Percentiles rank a stretch among this genome's conserved stretches.
Conservation (phyloP, 1,140 invertebrate species). For the Drosophila ercepeae region DNA sequence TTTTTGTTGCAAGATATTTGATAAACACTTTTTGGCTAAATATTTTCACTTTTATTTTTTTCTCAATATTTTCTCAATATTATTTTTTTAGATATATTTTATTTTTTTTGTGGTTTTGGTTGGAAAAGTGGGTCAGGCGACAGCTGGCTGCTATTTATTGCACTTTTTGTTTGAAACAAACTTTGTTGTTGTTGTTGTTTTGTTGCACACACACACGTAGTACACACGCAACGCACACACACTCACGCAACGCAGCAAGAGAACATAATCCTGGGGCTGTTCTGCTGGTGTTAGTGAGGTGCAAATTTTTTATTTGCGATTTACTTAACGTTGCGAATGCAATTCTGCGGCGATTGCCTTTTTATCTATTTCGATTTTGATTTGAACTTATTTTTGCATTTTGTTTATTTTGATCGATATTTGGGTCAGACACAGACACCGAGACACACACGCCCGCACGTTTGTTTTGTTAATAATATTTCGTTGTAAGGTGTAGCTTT, state of each 20-base stretch:
- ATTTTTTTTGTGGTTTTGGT: conserved; percentile 20
- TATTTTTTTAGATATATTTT: not conserved
- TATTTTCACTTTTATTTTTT: conserved; percentile 23
- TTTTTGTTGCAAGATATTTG: not conserved
- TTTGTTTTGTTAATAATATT: conserved; percentile 55
- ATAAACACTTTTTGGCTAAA: conserved; percentile 27
- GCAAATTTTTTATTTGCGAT: conserved; percentile 9
- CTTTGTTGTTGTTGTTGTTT: conserved; percentile 32
- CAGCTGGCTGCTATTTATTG: conserved; percentile 1
- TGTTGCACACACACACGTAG: conserved; percentile 17
- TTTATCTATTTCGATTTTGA: conserved; percentile 36
- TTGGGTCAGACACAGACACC: conserved; percentile 42
- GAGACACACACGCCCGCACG: conserved; percentile 38
- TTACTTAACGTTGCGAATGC: conserved; percentile 6
- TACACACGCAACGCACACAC: conserved; percentile 21
- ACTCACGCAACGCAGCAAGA: conserved; percentile 71
- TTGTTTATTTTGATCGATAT: conserved; percentile 46
- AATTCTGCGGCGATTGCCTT: conserved; percentile 14
- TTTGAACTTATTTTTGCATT: conserved; percentile 4
- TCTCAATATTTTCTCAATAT: conserved; percentile 3
- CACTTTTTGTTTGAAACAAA: conserved; percentile 24
- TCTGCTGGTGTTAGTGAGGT: conserved; percentile 63
- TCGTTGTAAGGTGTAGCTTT: conserved; percentile 35
- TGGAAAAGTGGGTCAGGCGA: conserved; percentile 39
- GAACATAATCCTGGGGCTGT: conserved; percentile 84